A percentile compares a stretch with the other conserved stretches of the same genome.
phyloP scores from a whole-genome alignment of 1,140 invertebrate species.

The Apis cerana region DNA sequence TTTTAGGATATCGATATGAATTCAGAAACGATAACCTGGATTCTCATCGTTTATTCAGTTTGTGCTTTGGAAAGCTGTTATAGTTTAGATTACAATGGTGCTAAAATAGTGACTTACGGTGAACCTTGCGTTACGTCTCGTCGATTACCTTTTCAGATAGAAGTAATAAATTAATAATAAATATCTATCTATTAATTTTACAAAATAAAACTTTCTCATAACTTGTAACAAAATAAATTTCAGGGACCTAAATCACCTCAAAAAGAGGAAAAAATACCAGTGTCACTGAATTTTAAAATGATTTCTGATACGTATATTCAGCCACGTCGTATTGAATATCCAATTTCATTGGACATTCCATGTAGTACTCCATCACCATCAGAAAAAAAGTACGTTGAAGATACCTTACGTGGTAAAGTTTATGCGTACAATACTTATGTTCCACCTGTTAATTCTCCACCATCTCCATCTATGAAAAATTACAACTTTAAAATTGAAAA shows the following conservation, averaged over 20 bases:
- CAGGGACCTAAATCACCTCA: conserved; percentile 14
- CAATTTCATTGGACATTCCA: conserved; percentile 33
- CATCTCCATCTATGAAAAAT: background rate
- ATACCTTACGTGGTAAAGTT: conserved; percentile 20
- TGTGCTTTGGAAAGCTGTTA: background rate
- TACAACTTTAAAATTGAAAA: conserved; percentile 37
- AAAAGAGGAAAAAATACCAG: background rate
- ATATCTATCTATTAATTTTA: background rate
- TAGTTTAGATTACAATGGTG: background rate
- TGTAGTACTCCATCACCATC: background rate
- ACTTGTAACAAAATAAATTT: conserved; percentile 16
- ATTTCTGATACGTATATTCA: background rate
- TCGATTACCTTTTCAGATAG: conserved; percentile 55
- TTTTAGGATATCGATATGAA: background rate
- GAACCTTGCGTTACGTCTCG: conserved; percentile 35
- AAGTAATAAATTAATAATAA: conserved; percentile 34
- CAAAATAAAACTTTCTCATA: background rate
- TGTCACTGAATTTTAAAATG: conserved; percentile 18
- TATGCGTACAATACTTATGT: conserved; percentile 37
- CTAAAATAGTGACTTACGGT: conserved; percentile 43
- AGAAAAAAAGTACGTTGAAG: background rate
- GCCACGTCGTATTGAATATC: conserved; percentile 25
- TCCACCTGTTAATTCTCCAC: background rate
- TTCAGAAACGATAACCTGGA: background rate
- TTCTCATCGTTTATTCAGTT: background rate